Base-by-base conservation (phyloP, 2,888 invertebrate species). In the Euplagia quadripunctaria region DNA sequence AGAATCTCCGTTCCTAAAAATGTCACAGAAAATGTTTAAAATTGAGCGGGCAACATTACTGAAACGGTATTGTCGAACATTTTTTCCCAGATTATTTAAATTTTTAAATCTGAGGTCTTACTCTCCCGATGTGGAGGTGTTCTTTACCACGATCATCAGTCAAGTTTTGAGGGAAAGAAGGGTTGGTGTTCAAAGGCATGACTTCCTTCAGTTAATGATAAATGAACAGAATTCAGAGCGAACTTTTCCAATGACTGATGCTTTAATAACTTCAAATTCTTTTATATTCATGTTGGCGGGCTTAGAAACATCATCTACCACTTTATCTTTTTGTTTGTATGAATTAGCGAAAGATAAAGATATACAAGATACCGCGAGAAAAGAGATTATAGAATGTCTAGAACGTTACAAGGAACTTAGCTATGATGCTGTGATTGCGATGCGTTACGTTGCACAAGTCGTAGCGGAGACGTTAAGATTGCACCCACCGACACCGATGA, bases 251-350 rank as follows among this genome's bases (percentile, higher is more conserved):
- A 96, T 96, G 94, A 94, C 95, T 12, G 95, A 96, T 86, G 93
- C 91, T 75, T 88, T 96, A 81, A 96, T 96, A 88, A 95, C 93
- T 58, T 96, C 96, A 17, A 96, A 95, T 86, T 96, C 96, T 70
- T 96, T 96, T 84, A 96, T 96, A 91, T 96, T 96, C 81, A 94
- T 96, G 94, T 76, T 96, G 73, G 96, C 96, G n/a, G 96, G 96
- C 3, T 82, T 96, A 78, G 96, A 96, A 82, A 93, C 96, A 11
- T 93, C 95, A 16, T 89, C 96, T 43, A 94, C 94, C 64, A 94
- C 95, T 31, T 84, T 94, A 73, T 95, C 95, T 17, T 96, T 96
- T 86, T 93, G 94, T 89, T 90, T 96, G 77, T 96, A 94, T 75
- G 91, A 96, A 83, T 83, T 96, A 73, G 94, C 95, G 17, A 94